These are phyloP conservation scores for Leptatherina wallacei DNA, from an alignment of 2,797 vertebrate genomes.

Conservation along the genomic window DNA sequence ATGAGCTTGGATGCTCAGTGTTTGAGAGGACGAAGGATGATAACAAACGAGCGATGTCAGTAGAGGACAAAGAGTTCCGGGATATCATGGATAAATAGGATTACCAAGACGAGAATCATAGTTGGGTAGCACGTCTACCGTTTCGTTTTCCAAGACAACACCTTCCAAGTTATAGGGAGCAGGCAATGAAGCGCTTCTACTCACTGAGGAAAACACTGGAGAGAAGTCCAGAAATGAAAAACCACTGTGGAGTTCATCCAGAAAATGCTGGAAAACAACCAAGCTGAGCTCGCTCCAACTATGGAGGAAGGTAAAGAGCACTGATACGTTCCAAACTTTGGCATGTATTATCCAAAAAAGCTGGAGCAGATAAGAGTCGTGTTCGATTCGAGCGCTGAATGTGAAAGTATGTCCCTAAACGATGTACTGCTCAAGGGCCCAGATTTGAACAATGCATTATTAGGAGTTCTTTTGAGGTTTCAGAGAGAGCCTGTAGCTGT, in stretches of 20 bases:
- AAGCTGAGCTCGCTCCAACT: neutral
- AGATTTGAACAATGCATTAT: constrained; percentile 1
- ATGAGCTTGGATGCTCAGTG: neutral
- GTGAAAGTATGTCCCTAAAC: neutral
- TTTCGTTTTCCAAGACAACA: neutral
- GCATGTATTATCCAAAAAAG: neutral
- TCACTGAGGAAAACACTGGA: neutral
- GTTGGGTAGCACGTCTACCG: constrained; percentile 12
- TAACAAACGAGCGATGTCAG: neutral
- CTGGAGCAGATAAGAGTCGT: neutral
- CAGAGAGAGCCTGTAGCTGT: neutral
- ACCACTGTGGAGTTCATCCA: neutral
- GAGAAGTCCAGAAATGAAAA: constrained; percentile 14
- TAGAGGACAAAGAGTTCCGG: constrained; percentile 20
- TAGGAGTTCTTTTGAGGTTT: constrained; percentile 4
- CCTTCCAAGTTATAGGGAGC: constrained; percentile 16
- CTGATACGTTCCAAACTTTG: constrained; percentile 17
- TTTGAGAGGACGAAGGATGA: constrained; percentile 1
- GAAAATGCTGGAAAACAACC: neutral
- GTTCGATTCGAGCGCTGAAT: neutral
- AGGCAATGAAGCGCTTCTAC: neutral
- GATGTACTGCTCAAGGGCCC: neutral
- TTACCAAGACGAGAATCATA: neutral
- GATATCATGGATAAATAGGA: constrained; percentile 10
- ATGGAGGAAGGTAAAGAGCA: neutral